phyloP scores from a whole-genome alignment of 2,113 vertebrate genomes.

The Cyphomyrus discorhynchus region DNA sequence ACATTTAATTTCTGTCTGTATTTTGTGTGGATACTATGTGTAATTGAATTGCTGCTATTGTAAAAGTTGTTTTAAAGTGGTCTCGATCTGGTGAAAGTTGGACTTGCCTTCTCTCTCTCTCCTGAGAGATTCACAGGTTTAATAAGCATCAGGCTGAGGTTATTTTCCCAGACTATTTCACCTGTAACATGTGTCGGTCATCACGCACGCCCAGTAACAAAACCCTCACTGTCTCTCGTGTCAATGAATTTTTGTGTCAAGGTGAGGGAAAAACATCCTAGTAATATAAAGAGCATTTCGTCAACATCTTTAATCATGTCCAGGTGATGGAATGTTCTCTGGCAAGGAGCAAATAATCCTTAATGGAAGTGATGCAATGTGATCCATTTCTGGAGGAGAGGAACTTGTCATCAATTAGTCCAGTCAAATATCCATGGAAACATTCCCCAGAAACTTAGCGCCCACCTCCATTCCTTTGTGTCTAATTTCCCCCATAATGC shows the following conservation, averaged over 20 bases:
- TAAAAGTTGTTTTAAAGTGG: neutral
- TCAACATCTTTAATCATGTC: neutral
- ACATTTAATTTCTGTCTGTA: conserved; percentile 10
- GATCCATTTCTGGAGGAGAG: neutral
- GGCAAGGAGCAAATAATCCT: neutral
- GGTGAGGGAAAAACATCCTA: neutral
- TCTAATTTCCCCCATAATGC: neutral
- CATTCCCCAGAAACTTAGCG: neutral
- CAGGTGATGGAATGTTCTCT: neutral
- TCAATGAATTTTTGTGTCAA: neutral
- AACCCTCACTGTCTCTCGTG: neutral
- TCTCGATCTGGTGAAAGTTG: neutral
- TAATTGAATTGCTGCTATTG: neutral
- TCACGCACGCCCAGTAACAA: neutral
- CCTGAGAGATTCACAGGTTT: neutral
- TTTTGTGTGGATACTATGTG: neutral
- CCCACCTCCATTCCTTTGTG: neutral
- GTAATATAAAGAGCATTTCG: neutral
- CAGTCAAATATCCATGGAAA: conserved; percentile 1
- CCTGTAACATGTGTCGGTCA: neutral
- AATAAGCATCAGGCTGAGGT: neutral
- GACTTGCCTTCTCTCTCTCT: neutral
- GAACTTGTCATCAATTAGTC: conserved; percentile 1
- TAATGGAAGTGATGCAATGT: neutral
- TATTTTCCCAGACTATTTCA: neutral